These are phyloP conservation scores for Trichopria drosophilae DNA, from an alignment of 2,888 invertebrate genomes.

Conservation along the genomic window DNA sequence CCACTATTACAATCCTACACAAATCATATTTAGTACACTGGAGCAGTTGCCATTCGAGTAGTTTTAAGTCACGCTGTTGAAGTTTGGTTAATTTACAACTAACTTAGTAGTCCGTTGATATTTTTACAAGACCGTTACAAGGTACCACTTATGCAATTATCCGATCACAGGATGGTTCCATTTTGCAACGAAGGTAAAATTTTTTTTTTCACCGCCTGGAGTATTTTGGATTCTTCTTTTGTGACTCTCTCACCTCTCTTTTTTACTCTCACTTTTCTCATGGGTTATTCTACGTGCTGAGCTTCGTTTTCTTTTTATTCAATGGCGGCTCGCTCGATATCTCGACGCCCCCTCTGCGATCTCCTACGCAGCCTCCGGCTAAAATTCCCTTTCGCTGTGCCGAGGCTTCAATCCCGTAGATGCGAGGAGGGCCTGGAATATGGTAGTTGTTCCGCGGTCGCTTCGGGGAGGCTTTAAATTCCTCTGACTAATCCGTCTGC, in stretches of 20 bases:
- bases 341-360: too few species aligned
- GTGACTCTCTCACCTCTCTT: neutral
- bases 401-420: conserved; percentile 26
- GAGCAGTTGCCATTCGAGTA: too few species aligned
- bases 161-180: conserved; percentile 16
- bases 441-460: conserved; percentile 2
- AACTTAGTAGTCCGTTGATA: too few species aligned
- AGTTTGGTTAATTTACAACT: too few species aligned
- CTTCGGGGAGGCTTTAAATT: conserved; percentile 34
- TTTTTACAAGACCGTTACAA: too few species aligned
- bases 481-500: conserved; percentile 32
- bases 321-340: too few species aligned
- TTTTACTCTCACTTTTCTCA: neutral
- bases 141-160: conserved; percentile 2
- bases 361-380: too few species aligned
- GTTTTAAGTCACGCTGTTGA: too few species aligned
- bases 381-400: too few species aligned
- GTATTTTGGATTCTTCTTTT: neutral
- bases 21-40: too few species aligned
- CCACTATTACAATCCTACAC: too few species aligned
- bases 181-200: conserved; percentile 11
- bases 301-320: conserved; percentile 27
- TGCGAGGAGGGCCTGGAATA: conserved; percentile 2
- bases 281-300: conserved; percentile 10
- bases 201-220: conserved; percentile 10